Conservation (phyloP, 1,140 invertebrate genomes). For the Drosophila subobscura region DNA sequence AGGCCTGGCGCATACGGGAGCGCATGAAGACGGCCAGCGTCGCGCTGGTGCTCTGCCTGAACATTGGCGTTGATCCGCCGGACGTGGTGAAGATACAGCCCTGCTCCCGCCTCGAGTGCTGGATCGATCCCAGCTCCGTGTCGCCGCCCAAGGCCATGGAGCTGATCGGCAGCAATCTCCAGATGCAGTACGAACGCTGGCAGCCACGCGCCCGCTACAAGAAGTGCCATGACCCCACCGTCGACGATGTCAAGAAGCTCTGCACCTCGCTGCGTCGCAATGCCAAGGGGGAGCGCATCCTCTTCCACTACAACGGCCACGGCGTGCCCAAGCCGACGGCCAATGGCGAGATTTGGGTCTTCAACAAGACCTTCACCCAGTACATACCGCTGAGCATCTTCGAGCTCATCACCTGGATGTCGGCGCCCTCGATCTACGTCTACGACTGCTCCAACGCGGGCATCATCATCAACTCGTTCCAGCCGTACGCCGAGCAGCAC, state of each 20-base stretch:
- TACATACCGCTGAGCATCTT: constrained; percentile 99
- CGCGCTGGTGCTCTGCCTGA: constrained; percentile 97
- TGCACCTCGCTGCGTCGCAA: constrained; percentile 97
- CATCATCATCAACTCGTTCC: constrained; percentile 96
- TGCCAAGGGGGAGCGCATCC: constrained; percentile 98
- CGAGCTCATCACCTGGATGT: constrained; percentile 99
- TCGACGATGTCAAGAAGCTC: constrained; percentile 98
- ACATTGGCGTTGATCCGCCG: constrained; percentile 99
- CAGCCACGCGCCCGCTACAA: constrained; percentile 98
- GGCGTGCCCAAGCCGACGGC: constrained; percentile 98
- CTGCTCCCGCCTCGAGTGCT: constrained; percentile 97
- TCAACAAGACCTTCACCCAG: constrained; percentile 99
- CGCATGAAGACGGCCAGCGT: constrained; percentile 99
- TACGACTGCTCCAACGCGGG: constrained; percentile 99
- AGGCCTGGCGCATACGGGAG: constrained; percentile 74
- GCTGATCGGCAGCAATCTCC: constrained; percentile 94
- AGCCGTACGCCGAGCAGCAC: constrained; percentile 95
- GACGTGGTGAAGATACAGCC: constrained; percentile 98
- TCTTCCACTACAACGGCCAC: constrained; percentile 99
- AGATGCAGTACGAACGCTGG: constrained; percentile 99
- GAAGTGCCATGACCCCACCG: constrained; percentile 97
- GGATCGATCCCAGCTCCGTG: constrained; percentile 96
- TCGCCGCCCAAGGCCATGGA: constrained; percentile 97
- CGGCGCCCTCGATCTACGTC: constrained; percentile 98
- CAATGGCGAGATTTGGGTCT: constrained; percentile 99